Evolutionary conservation across 2,888 invertebrate species (phyloP), one percentile per base, ranked within the genome.

Genomic region (Meganola albula): DNA sequence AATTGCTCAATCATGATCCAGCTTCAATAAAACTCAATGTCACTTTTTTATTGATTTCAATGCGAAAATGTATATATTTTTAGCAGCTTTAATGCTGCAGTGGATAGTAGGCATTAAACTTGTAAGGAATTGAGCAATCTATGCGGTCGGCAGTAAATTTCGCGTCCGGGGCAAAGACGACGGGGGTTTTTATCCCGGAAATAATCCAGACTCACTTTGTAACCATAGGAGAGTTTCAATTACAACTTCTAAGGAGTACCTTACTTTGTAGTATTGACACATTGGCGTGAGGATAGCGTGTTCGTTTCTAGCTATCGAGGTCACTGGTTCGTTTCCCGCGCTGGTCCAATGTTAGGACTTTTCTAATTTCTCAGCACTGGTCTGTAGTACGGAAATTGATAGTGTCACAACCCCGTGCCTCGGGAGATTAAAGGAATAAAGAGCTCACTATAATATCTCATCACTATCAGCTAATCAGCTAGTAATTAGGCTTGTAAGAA

Each of bases 121-220:
- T 37, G 37, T 35, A 58, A 58, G 59, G 58, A 57, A 63, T 63
- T 51, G 61, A 60, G 58, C 67, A 69, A 72, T 71, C 66, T 59
- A 48, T 46, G 52, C 49, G 56, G 48, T 51, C 56, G 58, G 58
- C 48, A 59, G 62, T 70, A 72, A 72, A 71, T 67, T 64, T 53
- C 53, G 48, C 55, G 45, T 43, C 40, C 34, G 42, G 48, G 54
- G 49, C 57, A 54, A 46, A 41, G 44, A 48, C 47, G 45, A 42
- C 39, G 40, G 53, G 48, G 43, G 42, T 46, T 54, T 56, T 60
- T 56, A 53, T 60, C 48, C 33, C 46, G 54, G 59, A 67, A 48
- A 56, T 58, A 55, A 53, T 49, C 47, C 48, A 46, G 47, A 55
- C 48, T 27, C 40, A 48, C 40, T 35, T 32, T 22, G 30, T 24